A percentile compares a stretch with the other conserved stretches of the same genome.
Conservation (phyloP, 2,797 vertebrate genomes). For the Pygocentrus nattereri region DNA sequence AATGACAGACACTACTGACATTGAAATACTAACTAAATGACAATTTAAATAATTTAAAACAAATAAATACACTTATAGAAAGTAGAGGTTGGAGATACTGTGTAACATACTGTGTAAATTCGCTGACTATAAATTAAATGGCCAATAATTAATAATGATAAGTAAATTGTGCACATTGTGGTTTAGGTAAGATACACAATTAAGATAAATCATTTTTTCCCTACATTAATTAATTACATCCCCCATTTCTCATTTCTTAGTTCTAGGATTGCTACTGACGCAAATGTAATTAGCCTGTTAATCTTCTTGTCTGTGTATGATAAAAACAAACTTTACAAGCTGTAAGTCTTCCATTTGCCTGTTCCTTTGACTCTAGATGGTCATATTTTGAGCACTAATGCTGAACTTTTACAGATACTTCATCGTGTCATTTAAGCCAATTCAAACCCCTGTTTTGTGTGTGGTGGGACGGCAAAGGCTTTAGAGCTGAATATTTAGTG, state of each 20-base stretch:
- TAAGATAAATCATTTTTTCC: neutral
- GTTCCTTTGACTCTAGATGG: neutral
- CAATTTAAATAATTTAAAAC: neutral
- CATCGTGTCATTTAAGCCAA: neutral
- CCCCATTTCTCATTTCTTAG: neutral
- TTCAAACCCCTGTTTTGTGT: constrained; percentile 13
- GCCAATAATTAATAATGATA: neutral
- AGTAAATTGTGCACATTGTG: neutral
- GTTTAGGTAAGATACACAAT: neutral
- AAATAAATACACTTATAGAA: neutral
- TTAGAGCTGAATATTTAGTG: constrained; percentile 29
- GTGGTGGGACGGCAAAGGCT: neutral
- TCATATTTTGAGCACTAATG: constrained; percentile 1
- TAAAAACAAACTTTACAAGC: neutral
- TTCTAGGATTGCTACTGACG: neutral
- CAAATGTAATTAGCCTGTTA: neutral
- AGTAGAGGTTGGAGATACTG: neutral
- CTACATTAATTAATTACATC: neutral
- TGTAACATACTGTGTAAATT: neutral
- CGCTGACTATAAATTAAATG: neutral
- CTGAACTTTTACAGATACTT: neutral
- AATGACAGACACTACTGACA: neutral
- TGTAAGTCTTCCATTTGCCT: neutral
- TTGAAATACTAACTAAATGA: neutral
- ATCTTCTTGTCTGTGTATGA: neutral